phyloP scores from a whole-genome alignment of 1,140 invertebrate genomes.

The Ceratosolen solmsi region DNA sequence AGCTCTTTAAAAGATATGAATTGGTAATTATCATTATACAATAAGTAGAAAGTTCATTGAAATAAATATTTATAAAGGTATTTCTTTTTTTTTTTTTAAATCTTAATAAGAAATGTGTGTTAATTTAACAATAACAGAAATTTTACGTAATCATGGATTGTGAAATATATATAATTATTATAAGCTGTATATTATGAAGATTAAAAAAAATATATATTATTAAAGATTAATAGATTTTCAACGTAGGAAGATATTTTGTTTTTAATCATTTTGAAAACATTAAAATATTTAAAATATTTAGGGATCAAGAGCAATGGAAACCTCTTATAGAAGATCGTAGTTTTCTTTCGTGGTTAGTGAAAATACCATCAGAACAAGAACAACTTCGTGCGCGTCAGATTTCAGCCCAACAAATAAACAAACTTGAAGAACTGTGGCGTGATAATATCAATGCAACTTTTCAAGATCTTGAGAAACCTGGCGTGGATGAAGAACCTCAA shows the following conservation, averaged over 20 bases:
- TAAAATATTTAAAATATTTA: constrained; percentile 57
- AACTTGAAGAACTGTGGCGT: constrained; percentile 99
- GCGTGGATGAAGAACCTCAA: constrained; percentile 97
- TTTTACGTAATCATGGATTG: not conserved
- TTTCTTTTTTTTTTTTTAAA: not conserved
- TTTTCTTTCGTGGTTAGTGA: constrained; percentile 97
- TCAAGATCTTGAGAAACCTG: constrained; percentile 97
- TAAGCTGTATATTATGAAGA: too few species aligned
- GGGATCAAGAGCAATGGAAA: constrained; percentile 99
- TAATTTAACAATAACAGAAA: not conserved
- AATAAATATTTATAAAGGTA: not conserved
- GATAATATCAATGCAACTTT: constrained; percentile 98
- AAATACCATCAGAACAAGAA: constrained; percentile 95
- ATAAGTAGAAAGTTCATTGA: not conserved
- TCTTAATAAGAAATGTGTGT: not conserved
- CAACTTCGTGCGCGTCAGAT: constrained; percentile 96
- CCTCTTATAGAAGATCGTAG: constrained; percentile 96
- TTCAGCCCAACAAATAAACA: constrained; percentile 96
- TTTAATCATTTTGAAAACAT: too few species aligned
- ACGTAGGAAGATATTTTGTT: too few species aligned
- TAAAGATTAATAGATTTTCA: too few species aligned
- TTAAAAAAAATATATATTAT: too few species aligned
- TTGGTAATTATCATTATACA: constrained; percentile 77
- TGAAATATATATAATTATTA: too few species aligned
- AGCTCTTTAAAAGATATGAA: constrained; percentile 98